phyloP scores from a whole-genome alignment of 2,797 vertebrate species.

The Philypnodon macrostomus region DNA sequence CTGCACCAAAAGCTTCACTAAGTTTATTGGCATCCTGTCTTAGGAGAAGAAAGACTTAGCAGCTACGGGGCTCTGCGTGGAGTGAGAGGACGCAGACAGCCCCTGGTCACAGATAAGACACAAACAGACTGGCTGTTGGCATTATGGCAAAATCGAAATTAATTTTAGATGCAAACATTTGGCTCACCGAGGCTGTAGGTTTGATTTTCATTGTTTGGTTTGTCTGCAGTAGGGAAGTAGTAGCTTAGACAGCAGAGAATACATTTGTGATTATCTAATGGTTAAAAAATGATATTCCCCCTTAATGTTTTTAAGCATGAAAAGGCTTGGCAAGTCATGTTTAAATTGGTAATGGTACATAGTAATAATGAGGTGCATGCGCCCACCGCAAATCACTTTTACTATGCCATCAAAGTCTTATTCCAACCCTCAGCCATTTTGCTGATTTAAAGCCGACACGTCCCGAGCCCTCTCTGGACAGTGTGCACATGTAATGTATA shows the following conservation, averaged over 20 bases:
- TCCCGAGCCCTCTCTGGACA: not conserved
- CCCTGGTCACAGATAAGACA: conserved; percentile 33
- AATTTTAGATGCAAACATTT: no score
- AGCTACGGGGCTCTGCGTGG: conserved; percentile 35
- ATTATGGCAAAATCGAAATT: no score
- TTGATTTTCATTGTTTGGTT: no score
- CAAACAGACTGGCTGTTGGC: no score
- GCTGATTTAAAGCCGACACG: conserved; percentile 1
- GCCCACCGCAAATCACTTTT: conserved; percentile 3
- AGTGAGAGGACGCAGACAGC: conserved; percentile 38
- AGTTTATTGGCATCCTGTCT: conserved; percentile 61
- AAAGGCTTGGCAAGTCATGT: no score
- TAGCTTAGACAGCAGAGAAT: no score
- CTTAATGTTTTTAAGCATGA: no score
- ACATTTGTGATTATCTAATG: no score
- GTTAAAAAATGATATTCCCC: no score
- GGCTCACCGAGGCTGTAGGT: no score
- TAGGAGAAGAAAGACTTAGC: conserved; percentile 35
- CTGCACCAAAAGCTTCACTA: conserved; percentile 50
- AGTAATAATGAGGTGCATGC: not conserved
- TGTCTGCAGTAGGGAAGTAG: no score
- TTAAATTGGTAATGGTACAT: conserved; percentile 2
- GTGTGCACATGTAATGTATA: conserved; percentile 9
- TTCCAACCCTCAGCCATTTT: not conserved
- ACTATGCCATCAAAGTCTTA: conserved; percentile 1